A percentile compares a stretch with the other conserved stretches of the same genome.
Evolutionary conservation across 2,113 vertebrate genomes (phyloP).

Genomic region (Bettongia penicillata): DNA sequence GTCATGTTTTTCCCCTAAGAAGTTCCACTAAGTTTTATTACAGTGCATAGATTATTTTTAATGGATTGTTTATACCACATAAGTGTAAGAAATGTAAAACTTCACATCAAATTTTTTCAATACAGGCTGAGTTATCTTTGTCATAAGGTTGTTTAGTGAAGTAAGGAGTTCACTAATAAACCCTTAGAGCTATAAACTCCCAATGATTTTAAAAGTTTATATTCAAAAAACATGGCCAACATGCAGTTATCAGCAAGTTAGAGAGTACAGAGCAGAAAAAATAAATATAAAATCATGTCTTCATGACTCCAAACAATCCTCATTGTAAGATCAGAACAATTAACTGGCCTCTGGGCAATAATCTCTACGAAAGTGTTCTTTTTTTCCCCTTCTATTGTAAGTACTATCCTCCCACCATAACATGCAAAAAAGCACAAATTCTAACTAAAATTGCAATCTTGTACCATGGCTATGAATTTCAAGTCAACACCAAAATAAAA

Average conservation of each 20-base stretch:
- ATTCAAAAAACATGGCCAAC: background rate
- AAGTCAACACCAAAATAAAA: slow-evolving; percentile 13
- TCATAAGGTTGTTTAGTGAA: background rate
- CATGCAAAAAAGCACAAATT: background rate
- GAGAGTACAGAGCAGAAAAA: background rate
- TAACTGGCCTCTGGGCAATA: background rate
- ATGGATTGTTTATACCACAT: background rate
- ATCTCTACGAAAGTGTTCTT: background rate
- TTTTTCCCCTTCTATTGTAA: background rate
- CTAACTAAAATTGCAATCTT: slow-evolving; percentile 6
- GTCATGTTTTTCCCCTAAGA: background rate
- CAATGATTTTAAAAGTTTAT: background rate
- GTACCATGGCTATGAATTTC: slow-evolving; percentile 20
- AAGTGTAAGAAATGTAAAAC: background rate
- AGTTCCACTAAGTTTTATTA: background rate
- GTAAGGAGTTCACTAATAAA: background rate
- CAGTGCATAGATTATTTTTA: background rate
- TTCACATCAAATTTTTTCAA: background rate
- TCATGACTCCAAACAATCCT: background rate
- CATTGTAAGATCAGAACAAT: background rate
- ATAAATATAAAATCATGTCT: background rate
- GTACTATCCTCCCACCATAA: background rate
- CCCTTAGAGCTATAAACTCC: background rate
- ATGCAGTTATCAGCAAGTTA: background rate
- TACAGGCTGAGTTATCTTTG: background rate